Conservation (phyloP, 2,888 invertebrate species). For the Ceramica pisi region DNA sequence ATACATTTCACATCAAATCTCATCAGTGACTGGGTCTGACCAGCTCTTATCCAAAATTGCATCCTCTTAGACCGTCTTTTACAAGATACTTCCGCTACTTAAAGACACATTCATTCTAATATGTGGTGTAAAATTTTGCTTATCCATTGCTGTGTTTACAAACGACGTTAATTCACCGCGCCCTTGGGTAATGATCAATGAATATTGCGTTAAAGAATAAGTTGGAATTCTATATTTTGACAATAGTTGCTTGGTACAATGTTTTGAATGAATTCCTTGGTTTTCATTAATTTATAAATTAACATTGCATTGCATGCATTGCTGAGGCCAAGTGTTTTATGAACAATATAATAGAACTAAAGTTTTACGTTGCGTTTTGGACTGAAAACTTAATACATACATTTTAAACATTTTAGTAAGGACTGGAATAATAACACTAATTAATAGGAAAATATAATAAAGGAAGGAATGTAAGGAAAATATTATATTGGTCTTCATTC, state of each 20-base stretch:
- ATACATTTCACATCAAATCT: conserved; percentile 61
- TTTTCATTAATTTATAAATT: conserved; percentile 47
- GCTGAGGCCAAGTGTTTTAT: conserved; percentile 3
- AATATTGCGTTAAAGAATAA: not conserved
- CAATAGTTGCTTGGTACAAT: conserved; percentile 18
- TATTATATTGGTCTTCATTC: too few species aligned
- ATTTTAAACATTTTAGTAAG: too few species aligned
- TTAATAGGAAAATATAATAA: too few species aligned
- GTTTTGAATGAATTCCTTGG: conserved; percentile 50
- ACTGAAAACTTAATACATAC: too few species aligned
- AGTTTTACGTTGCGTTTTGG: not conserved
- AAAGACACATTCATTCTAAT: conserved; percentile 28
- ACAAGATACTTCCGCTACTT: conserved; percentile 59
- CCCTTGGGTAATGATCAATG: conserved; percentile 18
- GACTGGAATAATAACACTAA: too few species aligned
- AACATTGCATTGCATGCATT: conserved; percentile 27
- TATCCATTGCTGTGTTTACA: conserved; percentile 37
- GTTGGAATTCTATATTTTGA: not conserved
- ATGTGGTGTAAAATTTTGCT: not conserved
- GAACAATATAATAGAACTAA: not conserved
- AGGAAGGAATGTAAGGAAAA: too few species aligned
- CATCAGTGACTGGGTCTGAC: conserved; percentile 58
- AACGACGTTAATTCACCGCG: not conserved
- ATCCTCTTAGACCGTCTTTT: conserved; percentile 54
- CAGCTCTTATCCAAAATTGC: conserved; percentile 55